Evolutionary conservation across 37 sponge, comb jelly and placozoan species (phyloP).

Genomic region (Bolinopsis microptera): DNA sequence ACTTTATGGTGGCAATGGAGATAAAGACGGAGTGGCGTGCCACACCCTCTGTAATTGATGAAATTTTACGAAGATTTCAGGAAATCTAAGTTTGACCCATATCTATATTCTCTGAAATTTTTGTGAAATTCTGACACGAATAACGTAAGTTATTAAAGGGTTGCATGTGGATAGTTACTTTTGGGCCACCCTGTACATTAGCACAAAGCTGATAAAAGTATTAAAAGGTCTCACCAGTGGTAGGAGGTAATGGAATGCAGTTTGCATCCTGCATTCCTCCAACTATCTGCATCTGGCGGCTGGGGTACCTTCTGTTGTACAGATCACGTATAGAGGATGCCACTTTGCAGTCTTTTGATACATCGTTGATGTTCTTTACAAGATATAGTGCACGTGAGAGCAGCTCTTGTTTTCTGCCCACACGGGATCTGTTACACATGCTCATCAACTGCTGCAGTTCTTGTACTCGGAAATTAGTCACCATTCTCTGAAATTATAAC

Average conservation of each 20-base stretch:
- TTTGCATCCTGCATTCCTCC: conserved; percentile 2
- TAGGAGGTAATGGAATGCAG: neutral
- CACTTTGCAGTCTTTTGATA: conserved; percentile 51
- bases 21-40: too few relatives aligned
- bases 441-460: conserved; percentile 56
- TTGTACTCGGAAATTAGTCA: conserved; percentile 57
- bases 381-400: conserved; percentile 42
- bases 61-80: too few relatives aligned
- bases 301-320: conserved; percentile 52
- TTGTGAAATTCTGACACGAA: too few relatives aligned
- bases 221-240: neutral
- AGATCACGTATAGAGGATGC: conserved; percentile 43
- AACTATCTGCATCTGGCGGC: conserved; percentile 29
- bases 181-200: too few relatives aligned
- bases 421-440: conserved; percentile 52
- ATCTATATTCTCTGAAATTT: too few relatives aligned
- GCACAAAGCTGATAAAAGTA: too few relatives aligned
- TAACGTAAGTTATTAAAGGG: too few relatives aligned
- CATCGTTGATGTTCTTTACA: conserved; percentile 45
- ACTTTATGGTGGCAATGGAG: too few relatives aligned
- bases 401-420: conserved; percentile 56
- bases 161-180: too few relatives aligned
- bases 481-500: conserved; percentile 26
- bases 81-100: too few relatives aligned
- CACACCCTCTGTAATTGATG: too few relatives aligned